Evolutionary conservation across 2,113 vertebrate species (phyloP).

Genomic region (Amphiprion ocellaris): DNA sequence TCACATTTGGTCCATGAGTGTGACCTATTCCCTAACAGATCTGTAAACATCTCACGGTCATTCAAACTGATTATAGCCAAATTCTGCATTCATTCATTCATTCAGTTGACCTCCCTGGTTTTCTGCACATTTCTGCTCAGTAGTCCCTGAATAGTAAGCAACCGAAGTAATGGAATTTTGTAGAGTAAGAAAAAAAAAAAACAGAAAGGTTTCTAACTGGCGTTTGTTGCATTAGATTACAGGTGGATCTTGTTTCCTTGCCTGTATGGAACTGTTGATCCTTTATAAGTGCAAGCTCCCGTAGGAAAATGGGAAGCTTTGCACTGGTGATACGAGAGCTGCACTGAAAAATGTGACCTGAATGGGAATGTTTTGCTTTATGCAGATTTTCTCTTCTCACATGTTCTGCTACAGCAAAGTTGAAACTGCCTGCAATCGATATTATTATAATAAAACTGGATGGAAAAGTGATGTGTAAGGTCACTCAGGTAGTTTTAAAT

Average conservation of each 20-base stretch:
- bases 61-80: neutral
- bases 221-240: constrained; percentile 34
- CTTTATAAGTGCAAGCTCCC: constrained; percentile 40
- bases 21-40: constrained; percentile 36
- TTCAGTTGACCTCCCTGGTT: neutral
- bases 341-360: constrained; percentile 36
- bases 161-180: constrained; percentile 13
- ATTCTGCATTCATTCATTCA: neutral
- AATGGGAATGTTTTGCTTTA: constrained; percentile 30
- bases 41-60: constrained; percentile 3
- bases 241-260: constrained; percentile 37
- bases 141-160: constrained; percentile 2
- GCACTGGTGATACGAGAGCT: constrained; percentile 34
- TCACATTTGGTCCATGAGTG: constrained; percentile 22
- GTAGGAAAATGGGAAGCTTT: constrained; percentile 60
- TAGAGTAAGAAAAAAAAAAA: neutral
- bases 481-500: neutral
- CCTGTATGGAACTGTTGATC: constrained; percentile 45
- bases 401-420: neutral
- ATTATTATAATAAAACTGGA: neutral
- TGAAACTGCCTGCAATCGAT: neutral
- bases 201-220: constrained; percentile 5
- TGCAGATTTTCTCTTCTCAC: neutral
- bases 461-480: neutral
- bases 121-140: constrained; percentile 1